Percentiles rank a stretch among this genome's conserved stretches.
Evolutionary conservation across 2,888 invertebrate species (phyloP).

Genomic region (Drosophila emarginata): DNA sequence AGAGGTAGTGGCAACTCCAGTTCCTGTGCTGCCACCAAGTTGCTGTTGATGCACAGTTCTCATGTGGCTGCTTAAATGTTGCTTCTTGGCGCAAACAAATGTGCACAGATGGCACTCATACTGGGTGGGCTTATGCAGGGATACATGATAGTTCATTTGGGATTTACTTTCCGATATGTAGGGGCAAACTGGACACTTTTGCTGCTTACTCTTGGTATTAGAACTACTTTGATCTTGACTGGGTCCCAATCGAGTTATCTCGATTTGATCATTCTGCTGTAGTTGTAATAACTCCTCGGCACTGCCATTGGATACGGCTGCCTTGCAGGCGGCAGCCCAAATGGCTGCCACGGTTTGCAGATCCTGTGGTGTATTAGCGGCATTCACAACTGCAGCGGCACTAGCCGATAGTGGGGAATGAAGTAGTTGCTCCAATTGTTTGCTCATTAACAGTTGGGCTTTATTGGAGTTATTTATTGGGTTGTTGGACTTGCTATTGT

Average conservation of each 20-base stretch:
- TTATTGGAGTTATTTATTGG: constrained; percentile 51
- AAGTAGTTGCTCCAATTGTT: constrained; percentile 64
- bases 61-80: constrained; percentile 92
- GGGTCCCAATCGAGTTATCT: constrained; percentile 76
- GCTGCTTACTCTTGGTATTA: constrained; percentile 85
- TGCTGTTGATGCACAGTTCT: constrained; percentile 84
- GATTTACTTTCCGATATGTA: constrained; percentile 93
- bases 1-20: constrained; percentile 14
- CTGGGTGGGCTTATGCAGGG: constrained; percentile 86
- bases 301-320: constrained; percentile 58
- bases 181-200: constrained; percentile 91
- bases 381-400: constrained; percentile 71
- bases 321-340: constrained; percentile 75
- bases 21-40: constrained; percentile 10
- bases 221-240: constrained; percentile 17
- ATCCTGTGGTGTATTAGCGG: constrained; percentile 73
- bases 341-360: constrained; percentile 77
- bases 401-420: constrained; percentile 67
- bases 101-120: constrained; percentile 91
- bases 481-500: constrained; percentile 50
- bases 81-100: constrained; percentile 91
- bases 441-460: constrained; percentile 61
- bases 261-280: constrained; percentile 81
- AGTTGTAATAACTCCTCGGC: constrained; percentile 75
- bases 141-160: constrained; percentile 93